These are phyloP conservation scores for Propithecus coquereli DNA, from an alignment of 2,113 vertebrate species.

Conservation along the genomic window DNA sequence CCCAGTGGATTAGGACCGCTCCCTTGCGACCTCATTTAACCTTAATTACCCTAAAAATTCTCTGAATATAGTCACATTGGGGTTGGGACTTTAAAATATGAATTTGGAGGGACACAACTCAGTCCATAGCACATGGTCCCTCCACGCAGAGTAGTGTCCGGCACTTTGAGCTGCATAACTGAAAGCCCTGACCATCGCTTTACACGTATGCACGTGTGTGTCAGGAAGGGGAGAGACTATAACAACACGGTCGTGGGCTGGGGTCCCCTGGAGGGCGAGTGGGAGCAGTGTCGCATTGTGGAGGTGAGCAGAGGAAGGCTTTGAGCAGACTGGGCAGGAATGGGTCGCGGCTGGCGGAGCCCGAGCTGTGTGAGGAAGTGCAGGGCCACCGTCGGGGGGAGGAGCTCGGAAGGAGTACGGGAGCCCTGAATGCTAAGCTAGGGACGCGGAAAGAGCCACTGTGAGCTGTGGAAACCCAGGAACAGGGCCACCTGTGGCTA, in stretches of 20 bases:
- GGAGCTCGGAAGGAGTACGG: background rate
- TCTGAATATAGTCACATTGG: background rate
- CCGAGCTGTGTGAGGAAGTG: background rate
- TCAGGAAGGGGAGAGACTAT: background rate
- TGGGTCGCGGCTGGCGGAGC: too few relatives aligned
- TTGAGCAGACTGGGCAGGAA: rapidly evolving
- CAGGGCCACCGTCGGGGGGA: rapidly evolving
- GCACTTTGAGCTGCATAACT: background rate
- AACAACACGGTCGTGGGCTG: background rate
- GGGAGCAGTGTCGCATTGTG: rapidly evolving
- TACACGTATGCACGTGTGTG: too few relatives aligned
- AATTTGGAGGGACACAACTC: background rate
- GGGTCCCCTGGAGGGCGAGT: background rate
- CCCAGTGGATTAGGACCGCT: background rate
- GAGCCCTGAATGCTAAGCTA: too few relatives aligned
- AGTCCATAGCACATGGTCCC: background rate
- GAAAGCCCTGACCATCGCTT: background rate
- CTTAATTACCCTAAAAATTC: background rate
- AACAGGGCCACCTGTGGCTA: rapidly evolving
- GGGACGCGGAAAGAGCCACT: background rate
- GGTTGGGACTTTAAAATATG: background rate
- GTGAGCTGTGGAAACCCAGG: too few relatives aligned
- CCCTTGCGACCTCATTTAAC: background rate
- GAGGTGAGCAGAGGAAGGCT: rapidly evolving
- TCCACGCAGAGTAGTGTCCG: background rate